These are phyloP conservation scores for Hoplostethus mediterraneus DNA, from an alignment of 2,797 vertebrate species.

Conservation along the genomic window DNA sequence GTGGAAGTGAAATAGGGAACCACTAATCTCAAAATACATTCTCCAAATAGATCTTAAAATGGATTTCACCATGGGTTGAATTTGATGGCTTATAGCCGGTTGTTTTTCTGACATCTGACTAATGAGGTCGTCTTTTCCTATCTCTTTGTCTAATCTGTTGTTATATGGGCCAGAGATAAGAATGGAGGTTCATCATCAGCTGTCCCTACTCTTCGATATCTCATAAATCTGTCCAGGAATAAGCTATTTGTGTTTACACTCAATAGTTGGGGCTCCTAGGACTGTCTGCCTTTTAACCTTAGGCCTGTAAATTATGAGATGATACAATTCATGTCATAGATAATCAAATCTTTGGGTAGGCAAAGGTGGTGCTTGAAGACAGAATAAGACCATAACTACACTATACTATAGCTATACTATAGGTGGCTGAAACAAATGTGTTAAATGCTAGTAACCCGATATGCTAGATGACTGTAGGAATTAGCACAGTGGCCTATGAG, in stretches of 20 bases:
- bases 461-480: conserved; percentile 20
- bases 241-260: conserved; percentile 43
- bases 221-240: conserved; percentile 51
- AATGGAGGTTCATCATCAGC: conserved; percentile 30
- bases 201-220: conserved; percentile 36
- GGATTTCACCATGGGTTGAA: conserved; percentile 9
- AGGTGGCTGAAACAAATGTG: too few relatives aligned
- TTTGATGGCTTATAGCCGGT: conserved; percentile 3
- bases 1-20: conserved; percentile 16
- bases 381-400: too few relatives aligned
- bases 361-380: neutral
- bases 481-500: conserved; percentile 5
- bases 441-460: neutral
- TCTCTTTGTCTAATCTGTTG: conserved; percentile 52
- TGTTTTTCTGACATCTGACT: conserved; percentile 18
- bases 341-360: neutral
- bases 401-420: too few relatives aligned
- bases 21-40: conserved; percentile 5
- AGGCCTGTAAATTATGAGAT: conserved; percentile 58
- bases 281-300: conserved; percentile 28
- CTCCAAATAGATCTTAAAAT: neutral
- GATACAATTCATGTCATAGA: conserved; percentile 19
- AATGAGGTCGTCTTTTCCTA: conserved; percentile 25
- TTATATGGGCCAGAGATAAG: conserved; percentile 42
- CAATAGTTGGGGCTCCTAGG: conserved; percentile 19